Conservation (phyloP, 2,113 vertebrate species). For the Perognathus longimembris region DNA sequence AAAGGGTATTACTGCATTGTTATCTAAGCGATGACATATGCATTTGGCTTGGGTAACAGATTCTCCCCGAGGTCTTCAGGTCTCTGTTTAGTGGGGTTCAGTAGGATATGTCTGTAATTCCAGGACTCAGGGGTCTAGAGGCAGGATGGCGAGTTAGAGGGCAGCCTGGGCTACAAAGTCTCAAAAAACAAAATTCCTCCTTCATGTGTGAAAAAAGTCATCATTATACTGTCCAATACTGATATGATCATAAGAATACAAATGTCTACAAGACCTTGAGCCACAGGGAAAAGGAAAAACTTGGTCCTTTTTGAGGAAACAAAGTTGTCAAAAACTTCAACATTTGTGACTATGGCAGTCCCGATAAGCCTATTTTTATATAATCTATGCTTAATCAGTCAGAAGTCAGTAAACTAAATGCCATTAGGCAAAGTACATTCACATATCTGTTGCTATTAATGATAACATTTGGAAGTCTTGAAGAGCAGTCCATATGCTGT, state of each 20-base stretch:
- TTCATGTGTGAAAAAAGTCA: background rate
- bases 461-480: background rate
- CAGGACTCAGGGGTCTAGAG: too few relatives aligned
- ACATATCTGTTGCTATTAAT: background rate
- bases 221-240: background rate
- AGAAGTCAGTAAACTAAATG: background rate
- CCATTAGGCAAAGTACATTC: too few relatives aligned
- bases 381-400: background rate
- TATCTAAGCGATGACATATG: background rate
- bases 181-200: background rate
- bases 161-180: too few relatives aligned
- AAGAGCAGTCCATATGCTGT: background rate
- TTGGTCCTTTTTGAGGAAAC: background rate
- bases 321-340: background rate
- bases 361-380: too few relatives aligned
- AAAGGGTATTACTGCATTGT: background rate
- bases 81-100: background rate
- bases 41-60: background rate
- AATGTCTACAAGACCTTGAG: background rate
- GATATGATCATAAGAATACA: background rate
- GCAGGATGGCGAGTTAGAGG: too few relatives aligned
- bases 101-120: too few relatives aligned
- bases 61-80: background rate
- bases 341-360: background rate
- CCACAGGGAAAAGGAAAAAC: background rate